Evolutionary conservation across 2,888 invertebrate species (phyloP).

Genomic region (Crematogaster levior): DNA sequence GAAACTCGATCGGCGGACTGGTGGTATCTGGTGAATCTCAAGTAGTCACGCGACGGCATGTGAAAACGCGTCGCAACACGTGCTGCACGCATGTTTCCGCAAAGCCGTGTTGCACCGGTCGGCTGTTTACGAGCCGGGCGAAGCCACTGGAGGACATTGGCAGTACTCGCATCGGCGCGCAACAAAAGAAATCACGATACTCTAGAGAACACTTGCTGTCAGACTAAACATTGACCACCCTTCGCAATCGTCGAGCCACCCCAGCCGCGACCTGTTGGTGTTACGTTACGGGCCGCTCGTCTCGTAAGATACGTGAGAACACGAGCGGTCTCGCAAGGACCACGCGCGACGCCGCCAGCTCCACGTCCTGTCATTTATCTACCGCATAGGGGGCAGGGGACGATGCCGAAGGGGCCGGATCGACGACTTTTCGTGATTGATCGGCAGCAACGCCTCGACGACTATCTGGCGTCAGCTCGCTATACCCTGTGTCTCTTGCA

Average conservation of each 20-base stretch:
- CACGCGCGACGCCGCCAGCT: conserved; percentile 62
- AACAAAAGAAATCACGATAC: conserved; percentile 69
- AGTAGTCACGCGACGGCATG: conserved; percentile 29
- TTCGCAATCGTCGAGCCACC: conserved; percentile 49
- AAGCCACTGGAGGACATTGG: conserved; percentile 38
- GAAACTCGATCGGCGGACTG: conserved; percentile 53
- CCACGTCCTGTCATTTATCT: conserved; percentile 73
- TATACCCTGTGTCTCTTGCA: conserved; percentile 56
- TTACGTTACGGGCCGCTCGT: conserved; percentile 75
- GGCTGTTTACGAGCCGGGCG: conserved; percentile 63
- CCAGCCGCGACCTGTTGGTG: conserved; percentile 60
- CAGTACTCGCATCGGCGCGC: conserved; percentile 9
- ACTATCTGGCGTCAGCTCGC: conserved; percentile 69
- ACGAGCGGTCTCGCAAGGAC: conserved; percentile 58
- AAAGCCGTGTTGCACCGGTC: conserved; percentile 60
- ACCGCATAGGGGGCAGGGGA: conserved; percentile 55
- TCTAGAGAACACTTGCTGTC: conserved; percentile 74
- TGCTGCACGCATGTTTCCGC: conserved; percentile 78
- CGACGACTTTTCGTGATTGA: conserved; percentile 73
- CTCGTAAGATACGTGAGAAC: conserved; percentile 72
- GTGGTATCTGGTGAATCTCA: conserved; percentile 62
- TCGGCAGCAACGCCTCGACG: conserved; percentile 75
- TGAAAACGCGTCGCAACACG: conserved; percentile 71
- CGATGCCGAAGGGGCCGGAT: conserved; percentile 63
- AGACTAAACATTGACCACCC: conserved; percentile 80